A percentile compares a stretch with the other conserved stretches of the same genome.
Conservation (phyloP, 2,888 invertebrate species). For the Macrosiphum euphorbiae region DNA sequence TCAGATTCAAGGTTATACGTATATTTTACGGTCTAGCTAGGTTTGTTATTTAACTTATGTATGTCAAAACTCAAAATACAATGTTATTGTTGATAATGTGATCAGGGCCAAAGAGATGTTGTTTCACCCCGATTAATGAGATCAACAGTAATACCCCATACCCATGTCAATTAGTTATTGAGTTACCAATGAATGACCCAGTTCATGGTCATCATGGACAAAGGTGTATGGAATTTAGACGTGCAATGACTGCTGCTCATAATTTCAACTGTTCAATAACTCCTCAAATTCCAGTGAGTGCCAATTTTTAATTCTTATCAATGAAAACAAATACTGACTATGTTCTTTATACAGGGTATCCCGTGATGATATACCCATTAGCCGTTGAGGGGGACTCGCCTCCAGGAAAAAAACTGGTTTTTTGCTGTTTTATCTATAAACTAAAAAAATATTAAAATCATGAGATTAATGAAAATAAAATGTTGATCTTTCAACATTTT, state of each 20-base stretch:
- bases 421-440: too few species aligned
- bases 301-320: background rate
- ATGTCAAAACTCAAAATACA: background rate
- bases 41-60: background rate
- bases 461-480: too few species aligned
- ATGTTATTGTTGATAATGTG: background rate
- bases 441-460: too few species aligned
- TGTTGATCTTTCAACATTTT: too few species aligned
- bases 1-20: background rate
- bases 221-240: slow-evolving; percentile 64
- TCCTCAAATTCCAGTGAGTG: slow-evolving; percentile 62
- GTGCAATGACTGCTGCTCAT: slow-evolving; percentile 36
- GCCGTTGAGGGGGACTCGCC: too few species aligned
- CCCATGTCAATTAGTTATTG: slow-evolving; percentile 32
- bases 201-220: slow-evolving; percentile 46
- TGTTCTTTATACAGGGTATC: too few species aligned
- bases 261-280: slow-evolving; percentile 60
- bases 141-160: background rate
- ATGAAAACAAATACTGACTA: too few species aligned
- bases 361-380: too few species aligned
- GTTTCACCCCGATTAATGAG: background rate
- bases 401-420: too few species aligned
- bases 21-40: background rate
- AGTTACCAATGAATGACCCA: slow-evolving; percentile 58
- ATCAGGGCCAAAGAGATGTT: background rate